phyloP scores from a whole-genome alignment of 2,888 invertebrate species.

The Drosophila putrida region DNA sequence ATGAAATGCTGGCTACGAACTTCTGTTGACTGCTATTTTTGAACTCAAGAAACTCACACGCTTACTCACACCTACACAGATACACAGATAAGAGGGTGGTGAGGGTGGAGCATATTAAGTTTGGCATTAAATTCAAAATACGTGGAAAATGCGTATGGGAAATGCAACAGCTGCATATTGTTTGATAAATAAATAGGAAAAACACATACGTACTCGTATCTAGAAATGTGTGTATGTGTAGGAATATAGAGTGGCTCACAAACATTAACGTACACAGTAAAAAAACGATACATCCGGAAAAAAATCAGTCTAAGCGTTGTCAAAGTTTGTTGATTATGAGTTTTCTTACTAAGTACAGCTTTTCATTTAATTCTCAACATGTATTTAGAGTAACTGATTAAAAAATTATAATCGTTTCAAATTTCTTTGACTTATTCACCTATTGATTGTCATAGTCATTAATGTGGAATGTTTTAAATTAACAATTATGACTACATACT shows the following conservation, averaged over 20 bases:
- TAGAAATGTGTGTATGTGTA: conserved; percentile 2
- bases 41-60: conserved; percentile 40
- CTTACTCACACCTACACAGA: conserved; percentile 1
- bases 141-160: conserved; percentile 71
- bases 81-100: neutral
- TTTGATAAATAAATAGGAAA: conserved; percentile 72
- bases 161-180: conserved; percentile 74
- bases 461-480: no score
- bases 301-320: no score
- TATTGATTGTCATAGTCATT: no score
- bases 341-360: no score
- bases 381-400: no score
- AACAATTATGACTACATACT: no score
- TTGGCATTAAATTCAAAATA: conserved; percentile 64
- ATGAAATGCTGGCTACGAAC: conserved; percentile 34
- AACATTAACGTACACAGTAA: neutral
- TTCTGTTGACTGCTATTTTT: conserved; percentile 42
- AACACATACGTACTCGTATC: conserved; percentile 25
- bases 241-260: conserved; percentile 17
- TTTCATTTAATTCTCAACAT: no score
- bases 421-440: no score
- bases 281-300: no score
- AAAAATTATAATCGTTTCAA: no score
- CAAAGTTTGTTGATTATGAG: no score
- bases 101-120: conserved; percentile 47